Conservation (phyloP, 2,113 vertebrate genomes). For the Xiphophorus hellerii region DNA sequence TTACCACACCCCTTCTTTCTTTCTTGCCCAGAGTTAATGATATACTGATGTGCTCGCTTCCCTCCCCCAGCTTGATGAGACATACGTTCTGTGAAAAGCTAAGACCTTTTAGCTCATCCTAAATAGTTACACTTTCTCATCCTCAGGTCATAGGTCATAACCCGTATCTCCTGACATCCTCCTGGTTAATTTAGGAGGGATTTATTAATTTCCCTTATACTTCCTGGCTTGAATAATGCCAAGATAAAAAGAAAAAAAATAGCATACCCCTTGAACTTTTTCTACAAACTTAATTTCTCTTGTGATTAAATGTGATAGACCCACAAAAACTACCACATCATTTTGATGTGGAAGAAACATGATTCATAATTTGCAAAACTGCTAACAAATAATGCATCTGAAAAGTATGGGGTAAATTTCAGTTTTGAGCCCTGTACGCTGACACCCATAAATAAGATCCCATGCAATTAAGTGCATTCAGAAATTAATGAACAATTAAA, state of each 20-base stretch:
- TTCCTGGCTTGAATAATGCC: constrained; percentile 24
- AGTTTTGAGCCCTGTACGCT: no score
- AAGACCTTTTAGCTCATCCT: constrained; percentile 86
- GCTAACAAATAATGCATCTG: neutral
- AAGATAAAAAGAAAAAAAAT: neutral
- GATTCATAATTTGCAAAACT: neutral
- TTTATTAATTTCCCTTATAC: constrained; percentile 40
- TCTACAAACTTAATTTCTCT: neutral
- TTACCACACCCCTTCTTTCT: constrained; percentile 89
- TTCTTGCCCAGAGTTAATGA: constrained; percentile 91
- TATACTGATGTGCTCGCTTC: constrained; percentile 87
- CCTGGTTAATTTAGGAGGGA: constrained; percentile 64
- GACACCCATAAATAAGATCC: no score
- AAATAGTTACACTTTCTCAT: constrained; percentile 94
- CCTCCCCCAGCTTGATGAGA: constrained; percentile 88
- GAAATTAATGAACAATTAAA: neutral
- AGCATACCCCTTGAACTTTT: neutral
- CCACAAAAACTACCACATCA: neutral
- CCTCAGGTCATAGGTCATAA: constrained; percentile 89
- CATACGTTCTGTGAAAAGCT: constrained; percentile 87
- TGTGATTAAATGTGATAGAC: neutral
- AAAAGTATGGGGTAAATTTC: no score
- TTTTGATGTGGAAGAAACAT: neutral
- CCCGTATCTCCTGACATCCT: constrained; percentile 86
- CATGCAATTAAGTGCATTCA: no score